Evolutionary conservation across 1,140 invertebrate genomes (phyloP), one percentile per base, ranked within the genome.

Genomic region (Drosophila melanica): DNA sequence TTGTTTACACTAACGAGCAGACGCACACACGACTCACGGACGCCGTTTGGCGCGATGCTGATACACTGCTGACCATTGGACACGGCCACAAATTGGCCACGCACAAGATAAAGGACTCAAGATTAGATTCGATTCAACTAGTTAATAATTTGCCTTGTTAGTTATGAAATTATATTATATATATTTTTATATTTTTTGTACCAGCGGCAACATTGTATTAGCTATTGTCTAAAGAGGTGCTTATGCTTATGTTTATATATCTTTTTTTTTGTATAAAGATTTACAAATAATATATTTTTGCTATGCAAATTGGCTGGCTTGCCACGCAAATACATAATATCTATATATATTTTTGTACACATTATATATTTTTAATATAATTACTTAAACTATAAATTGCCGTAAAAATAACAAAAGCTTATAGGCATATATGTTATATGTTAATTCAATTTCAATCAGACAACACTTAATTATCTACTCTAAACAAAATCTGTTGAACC

Each of bases 11-110:
- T 11, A 54, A 84, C 4, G 37, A 70, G 11, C 48, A 80, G 6
- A 70, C 80, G 0, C 85, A 90, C 45, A 35, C 9, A 4, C 84
- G 84, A 3, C 41, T 80, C 0, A 90, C 70, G 0, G 84, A 89
- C 39, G 74, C 69, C 3, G 30, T 78, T 51, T 89, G 84, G 84
- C 53, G 20, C 0, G 69, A 85, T 48, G 60, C 64, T 0, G 41
- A n/a, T 0, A 90, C 85, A 2, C 63, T 89, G 0, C n/a, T 89
- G 12, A 89, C 84, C 18, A 72, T 80, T 30, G 84, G 84, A 45
- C 64, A 89, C 23, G 84, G 84, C 0, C 74, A 64, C 0, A 89
- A 84, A 60, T 51, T 90, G 59, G 68, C 65, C 2, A 70, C 48
- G 3, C 84, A 89, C 54, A 69, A 65, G 12, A 64, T 77, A 54